Conservation (phyloP, 2,797 vertebrate genomes). For the Tiaroga cobitis region DNA sequence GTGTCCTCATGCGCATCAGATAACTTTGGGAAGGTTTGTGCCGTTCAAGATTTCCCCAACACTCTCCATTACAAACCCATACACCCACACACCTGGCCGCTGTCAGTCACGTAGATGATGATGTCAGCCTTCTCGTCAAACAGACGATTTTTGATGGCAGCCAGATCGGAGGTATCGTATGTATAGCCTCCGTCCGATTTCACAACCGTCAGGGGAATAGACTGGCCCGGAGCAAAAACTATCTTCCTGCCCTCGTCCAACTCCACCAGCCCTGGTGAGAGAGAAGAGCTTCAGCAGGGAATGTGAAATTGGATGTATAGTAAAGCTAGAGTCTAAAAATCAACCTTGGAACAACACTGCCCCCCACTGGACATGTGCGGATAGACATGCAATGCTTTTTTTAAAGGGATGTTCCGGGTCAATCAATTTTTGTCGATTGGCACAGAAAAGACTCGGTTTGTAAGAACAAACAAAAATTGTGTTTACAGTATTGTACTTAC, state of each 20-base stretch:
- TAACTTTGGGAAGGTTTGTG: background rate
- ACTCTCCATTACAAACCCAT: background rate
- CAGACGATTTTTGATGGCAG: slow-evolving; percentile 89
- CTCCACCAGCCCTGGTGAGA: slow-evolving; percentile 80
- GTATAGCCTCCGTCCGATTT: slow-evolving; percentile 97
- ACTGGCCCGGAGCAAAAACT: slow-evolving; percentile 86
- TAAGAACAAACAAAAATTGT: background rate
- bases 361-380: slow-evolving; percentile 59
- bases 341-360: slow-evolving; percentile 56
- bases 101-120: slow-evolving; percentile 93
- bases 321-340: background rate
- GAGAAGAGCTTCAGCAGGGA: slow-evolving; percentile 3
- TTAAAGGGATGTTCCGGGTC: background rate
- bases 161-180: slow-evolving; percentile 95
- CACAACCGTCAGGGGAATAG: slow-evolving; percentile 88
- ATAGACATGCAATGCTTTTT: background rate
- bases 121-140: slow-evolving; percentile 87
- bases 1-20: background rate
- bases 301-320: background rate
- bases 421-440: no score
- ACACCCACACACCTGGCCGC: slow-evolving; percentile 84
- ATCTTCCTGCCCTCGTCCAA: slow-evolving; percentile 92
- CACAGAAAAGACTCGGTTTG: background rate
- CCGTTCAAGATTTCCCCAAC: background rate
- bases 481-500: background rate